A percentile compares a stretch with the other conserved stretches of the same genome.
Evolutionary conservation across 2,888 invertebrate genomes (phyloP).

Genomic region (Macroteleia sp.): DNA sequence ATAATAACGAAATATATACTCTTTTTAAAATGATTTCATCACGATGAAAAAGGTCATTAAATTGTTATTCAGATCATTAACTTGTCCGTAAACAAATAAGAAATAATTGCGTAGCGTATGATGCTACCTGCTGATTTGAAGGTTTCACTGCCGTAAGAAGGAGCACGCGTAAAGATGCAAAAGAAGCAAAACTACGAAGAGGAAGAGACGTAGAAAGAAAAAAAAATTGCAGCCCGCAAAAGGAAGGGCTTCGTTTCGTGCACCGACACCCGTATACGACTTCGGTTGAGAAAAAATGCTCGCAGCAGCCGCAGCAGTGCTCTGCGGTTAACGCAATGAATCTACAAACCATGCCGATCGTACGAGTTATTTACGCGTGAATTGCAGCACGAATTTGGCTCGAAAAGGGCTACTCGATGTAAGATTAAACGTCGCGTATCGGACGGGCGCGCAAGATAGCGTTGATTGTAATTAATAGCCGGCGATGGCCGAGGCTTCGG

Average conservation of each 20-base stretch:
- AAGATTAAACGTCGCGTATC: slow-evolving; percentile 73
- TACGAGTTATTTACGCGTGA: slow-evolving; percentile 63
- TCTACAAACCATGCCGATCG: slow-evolving; percentile 62
- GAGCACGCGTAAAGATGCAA: slow-evolving; percentile 47
- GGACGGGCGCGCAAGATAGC: slow-evolving; percentile 74
- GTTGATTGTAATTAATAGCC: slow-evolving; percentile 83
- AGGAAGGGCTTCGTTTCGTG: slow-evolving; percentile 53
- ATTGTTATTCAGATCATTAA: slow-evolving; percentile 45
- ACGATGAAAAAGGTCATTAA: slow-evolving; percentile 25
- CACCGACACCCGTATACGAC: slow-evolving; percentile 53
- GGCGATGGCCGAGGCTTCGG: slow-evolving; percentile 71
- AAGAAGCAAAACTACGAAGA: slow-evolving; percentile 17
- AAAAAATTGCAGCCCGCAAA: slow-evolving; percentile 40
- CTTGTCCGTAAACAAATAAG: slow-evolving; percentile 44
- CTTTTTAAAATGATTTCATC: slow-evolving; percentile 7
- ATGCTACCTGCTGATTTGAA: slow-evolving; percentile 57
- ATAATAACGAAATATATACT: too few species aligned
- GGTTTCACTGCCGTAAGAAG: slow-evolving; percentile 32
- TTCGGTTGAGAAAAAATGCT: slow-evolving; percentile 46
- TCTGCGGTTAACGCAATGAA: slow-evolving; percentile 59
- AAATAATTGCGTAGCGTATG: slow-evolving; percentile 33
- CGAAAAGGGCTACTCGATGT: slow-evolving; percentile 62
- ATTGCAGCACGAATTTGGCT: slow-evolving; percentile 63
- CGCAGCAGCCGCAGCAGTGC: slow-evolving; percentile 27
- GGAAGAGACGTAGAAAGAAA: slow-evolving; percentile 35